Conservation (phyloP, 2,797 vertebrate genomes). For the Botia almorhae region DNA sequence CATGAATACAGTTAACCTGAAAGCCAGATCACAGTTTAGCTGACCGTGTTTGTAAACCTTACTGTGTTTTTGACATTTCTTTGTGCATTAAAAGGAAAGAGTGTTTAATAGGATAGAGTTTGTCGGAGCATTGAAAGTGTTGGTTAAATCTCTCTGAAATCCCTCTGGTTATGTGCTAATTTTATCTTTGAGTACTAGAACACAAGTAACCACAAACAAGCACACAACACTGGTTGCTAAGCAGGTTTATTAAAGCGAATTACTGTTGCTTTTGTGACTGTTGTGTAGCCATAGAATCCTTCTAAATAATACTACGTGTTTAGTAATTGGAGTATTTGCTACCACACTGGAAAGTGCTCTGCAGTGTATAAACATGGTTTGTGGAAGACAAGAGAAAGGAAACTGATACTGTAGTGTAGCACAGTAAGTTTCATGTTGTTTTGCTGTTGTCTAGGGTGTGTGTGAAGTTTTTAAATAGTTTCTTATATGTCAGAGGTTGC, state of each 20-base stretch:
- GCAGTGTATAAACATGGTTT: background rate
- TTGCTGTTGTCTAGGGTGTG: background rate
- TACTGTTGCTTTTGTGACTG: background rate
- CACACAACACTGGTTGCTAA: background rate
- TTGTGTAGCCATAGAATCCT: too few relatives aligned
- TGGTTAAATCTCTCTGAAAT: background rate
- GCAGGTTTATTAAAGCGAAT: background rate
- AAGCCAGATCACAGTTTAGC: background rate
- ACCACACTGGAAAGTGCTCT: background rate
- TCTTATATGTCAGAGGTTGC: too few relatives aligned
- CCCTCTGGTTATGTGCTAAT: constrained; percentile 12
- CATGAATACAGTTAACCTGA: background rate
- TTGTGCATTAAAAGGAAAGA: background rate
- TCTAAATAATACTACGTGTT: background rate
- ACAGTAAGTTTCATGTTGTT: background rate
- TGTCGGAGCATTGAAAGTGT: background rate
- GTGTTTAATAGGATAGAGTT: background rate
- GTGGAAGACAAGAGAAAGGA: background rate
- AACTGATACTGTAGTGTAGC: background rate
- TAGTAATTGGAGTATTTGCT: background rate
- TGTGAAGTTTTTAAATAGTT: too few relatives aligned
- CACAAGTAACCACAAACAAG: background rate
- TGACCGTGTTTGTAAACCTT: background rate
- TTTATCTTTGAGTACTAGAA: constrained; percentile 13
- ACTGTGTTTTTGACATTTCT: background rate